Evolutionary conservation across 2,797 vertebrate genomes (phyloP).

Genomic region (Pangasius mekongensis): DNA sequence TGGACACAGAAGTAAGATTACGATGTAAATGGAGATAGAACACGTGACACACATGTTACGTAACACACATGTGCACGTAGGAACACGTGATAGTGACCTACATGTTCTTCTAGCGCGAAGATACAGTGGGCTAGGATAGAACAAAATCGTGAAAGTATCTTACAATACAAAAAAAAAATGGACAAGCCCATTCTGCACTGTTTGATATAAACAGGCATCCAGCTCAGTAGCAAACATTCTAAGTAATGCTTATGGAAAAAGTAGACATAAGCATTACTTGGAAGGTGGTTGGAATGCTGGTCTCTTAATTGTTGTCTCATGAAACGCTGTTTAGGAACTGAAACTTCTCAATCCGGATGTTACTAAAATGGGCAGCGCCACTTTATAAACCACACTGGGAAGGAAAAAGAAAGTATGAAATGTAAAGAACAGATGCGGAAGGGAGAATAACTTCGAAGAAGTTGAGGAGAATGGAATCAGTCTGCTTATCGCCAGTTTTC

Average conservation of each 20-base stretch:
- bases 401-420: not conserved
- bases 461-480: not conserved
- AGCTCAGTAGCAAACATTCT: constrained; percentile 9
- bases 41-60: too few species aligned
- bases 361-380: not conserved
- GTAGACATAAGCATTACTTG: not conserved
- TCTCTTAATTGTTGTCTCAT: not conserved
- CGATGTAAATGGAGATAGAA: too few species aligned
- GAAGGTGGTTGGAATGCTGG: not conserved
- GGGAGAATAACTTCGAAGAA: not conserved
- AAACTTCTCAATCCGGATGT: not conserved
- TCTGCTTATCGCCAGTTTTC: not conserved
- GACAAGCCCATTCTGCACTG: not conserved
- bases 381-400: not conserved
- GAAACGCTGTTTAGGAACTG: not conserved
- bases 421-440: not conserved
- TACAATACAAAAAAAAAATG: not conserved
- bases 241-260: constrained; percentile 19
- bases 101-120: not conserved
- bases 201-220: not conserved
- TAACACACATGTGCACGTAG: too few species aligned
- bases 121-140: not conserved
- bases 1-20: too few species aligned
- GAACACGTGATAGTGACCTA: too few species aligned
- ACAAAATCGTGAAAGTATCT: not conserved